Conservation (phyloP, 2,888 invertebrate species). For the Pristionchus arcanus region DNA sequence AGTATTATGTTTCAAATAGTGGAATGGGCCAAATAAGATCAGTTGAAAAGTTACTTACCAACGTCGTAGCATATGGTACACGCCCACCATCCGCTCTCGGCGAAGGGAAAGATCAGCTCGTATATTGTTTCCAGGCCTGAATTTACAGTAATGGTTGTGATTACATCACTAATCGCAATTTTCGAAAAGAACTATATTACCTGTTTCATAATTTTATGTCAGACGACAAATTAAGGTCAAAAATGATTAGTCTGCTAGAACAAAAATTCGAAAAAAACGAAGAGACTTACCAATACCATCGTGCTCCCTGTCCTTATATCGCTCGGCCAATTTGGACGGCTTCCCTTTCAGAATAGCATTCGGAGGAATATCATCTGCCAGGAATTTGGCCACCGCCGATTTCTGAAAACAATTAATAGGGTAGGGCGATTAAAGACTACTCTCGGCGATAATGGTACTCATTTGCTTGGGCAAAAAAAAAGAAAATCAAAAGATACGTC, state of each 20-base stretch:
- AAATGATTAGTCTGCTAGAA: no score
- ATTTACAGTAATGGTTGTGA: slow-evolving; percentile 1
- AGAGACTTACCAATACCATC: slow-evolving; percentile 51
- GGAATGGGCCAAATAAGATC: slow-evolving; percentile 46
- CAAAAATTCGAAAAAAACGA: no score
- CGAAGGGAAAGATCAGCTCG: slow-evolving; percentile 59
- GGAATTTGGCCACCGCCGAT: slow-evolving; percentile 58
- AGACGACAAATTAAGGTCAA: background rate
- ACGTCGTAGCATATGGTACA: slow-evolving; percentile 65
- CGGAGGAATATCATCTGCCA: slow-evolving; percentile 39
- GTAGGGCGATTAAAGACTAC: background rate
- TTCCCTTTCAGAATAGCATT: background rate
- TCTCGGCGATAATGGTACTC: no score
- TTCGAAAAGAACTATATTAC: no score
- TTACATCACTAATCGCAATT: background rate
- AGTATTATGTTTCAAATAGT: background rate
- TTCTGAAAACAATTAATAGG: slow-evolving; percentile 54
- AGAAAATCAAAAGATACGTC: background rate
- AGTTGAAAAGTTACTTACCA: background rate
- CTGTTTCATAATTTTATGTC: background rate
- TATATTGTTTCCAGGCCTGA: slow-evolving; percentile 61
- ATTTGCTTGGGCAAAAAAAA: no score
- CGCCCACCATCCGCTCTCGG: slow-evolving; percentile 60
- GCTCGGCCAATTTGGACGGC: slow-evolving; percentile 55
- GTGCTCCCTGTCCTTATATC: slow-evolving; percentile 56